phyloP scores from a whole-genome alignment of 2,113 vertebrate species.

The Mionectes macconnelli region DNA sequence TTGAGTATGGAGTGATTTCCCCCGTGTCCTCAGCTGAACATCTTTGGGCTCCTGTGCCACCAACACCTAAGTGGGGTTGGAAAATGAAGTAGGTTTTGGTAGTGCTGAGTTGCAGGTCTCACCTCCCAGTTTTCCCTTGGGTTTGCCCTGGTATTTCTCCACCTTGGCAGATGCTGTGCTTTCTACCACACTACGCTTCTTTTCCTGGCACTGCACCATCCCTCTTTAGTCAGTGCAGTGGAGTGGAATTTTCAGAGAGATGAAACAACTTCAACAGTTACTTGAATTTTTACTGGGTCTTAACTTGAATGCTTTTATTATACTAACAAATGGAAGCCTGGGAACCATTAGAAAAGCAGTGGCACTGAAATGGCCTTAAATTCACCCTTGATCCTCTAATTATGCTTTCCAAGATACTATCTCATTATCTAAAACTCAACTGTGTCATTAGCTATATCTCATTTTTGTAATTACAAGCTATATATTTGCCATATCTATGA shows the following conservation, averaged over 20 bases:
- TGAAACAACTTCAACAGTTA: background rate
- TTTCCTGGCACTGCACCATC: background rate
- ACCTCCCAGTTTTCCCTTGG: background rate
- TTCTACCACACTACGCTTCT: background rate
- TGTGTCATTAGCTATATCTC: conserved; percentile 25
- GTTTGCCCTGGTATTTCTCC: background rate
- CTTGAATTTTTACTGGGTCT: background rate
- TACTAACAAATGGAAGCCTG: background rate
- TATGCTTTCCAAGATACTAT: conserved; percentile 15
- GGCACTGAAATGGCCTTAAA: background rate
- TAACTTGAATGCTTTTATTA: background rate
- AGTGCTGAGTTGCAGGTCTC: background rate
- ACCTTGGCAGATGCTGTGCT: background rate
- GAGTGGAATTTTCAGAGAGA: background rate
- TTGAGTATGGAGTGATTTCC: background rate
- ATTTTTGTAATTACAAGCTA: conserved; percentile 38
- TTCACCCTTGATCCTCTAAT: conserved; percentile 37
- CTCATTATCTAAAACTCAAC: conserved; percentile 34
- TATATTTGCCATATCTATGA: conserved; percentile 5
- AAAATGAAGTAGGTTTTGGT: background rate
- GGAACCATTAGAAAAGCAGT: background rate
- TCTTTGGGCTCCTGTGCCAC: background rate
- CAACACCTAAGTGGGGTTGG: background rate
- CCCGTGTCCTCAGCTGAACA: background rate
- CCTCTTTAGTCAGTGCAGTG: background rate